Conservation (phyloP, 2,797 vertebrate species). For the Semotilus atromaculatus region DNA sequence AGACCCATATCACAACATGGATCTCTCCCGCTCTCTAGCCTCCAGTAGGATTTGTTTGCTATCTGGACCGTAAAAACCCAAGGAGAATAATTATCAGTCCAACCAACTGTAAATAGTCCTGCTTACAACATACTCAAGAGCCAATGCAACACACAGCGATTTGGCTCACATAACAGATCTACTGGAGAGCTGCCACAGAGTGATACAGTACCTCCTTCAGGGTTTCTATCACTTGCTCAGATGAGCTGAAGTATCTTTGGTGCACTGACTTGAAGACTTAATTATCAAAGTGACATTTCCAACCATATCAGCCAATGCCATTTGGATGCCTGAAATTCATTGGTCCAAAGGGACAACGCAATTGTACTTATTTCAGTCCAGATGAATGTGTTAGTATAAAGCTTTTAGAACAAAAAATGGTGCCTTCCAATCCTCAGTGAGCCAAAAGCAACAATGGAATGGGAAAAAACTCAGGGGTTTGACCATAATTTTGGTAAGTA, state of each 20-base stretch:
- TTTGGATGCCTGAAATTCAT: not conserved
- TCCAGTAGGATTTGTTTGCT: conserved; percentile 32
- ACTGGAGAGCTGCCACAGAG: not conserved
- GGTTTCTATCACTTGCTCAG: conserved; percentile 1
- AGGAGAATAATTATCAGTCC: conserved; percentile 30
- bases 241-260: conserved; percentile 1
- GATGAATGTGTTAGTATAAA: not conserved
- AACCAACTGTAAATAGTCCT: not conserved
- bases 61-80: conserved; percentile 24
- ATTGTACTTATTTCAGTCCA: not conserved
- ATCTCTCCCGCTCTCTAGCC: conserved; percentile 10
- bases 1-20: conserved; percentile 25
- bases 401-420: not conserved
- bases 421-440: not conserved
- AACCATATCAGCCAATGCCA: not conserved
- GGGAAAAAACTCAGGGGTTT: not conserved
- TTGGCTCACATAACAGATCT: not conserved
- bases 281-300: conserved; percentile 9
- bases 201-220: not conserved
- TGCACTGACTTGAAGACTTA: conserved; percentile 14
- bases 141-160: conserved; percentile 1
- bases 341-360: not conserved
- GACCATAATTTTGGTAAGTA: no score
- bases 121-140: not conserved
- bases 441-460: not conserved